Conservation (phyloP, 2,888 invertebrate species). For the Mythimna ferrago region DNA sequence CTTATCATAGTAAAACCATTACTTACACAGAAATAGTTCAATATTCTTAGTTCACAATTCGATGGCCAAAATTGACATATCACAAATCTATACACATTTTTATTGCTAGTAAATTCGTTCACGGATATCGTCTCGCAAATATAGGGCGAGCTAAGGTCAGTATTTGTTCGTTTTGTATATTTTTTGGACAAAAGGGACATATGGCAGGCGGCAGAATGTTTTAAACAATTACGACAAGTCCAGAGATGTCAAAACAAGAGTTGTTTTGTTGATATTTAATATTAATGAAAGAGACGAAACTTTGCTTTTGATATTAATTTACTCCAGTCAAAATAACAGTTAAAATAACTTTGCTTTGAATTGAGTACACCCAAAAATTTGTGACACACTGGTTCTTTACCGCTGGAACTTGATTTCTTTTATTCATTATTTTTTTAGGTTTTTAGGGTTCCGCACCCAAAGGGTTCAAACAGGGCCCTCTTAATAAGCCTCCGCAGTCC, state of each 20-base stretch:
- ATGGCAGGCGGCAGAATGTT: constrained; percentile 74
- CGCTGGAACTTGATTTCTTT: too few relatives aligned
- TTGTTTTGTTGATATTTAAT: constrained; percentile 22
- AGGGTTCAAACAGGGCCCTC: too few relatives aligned
- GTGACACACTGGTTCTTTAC: too few relatives aligned
- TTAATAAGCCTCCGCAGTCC: too few relatives aligned
- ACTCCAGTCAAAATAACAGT: not conserved
- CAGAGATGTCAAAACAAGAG: constrained; percentile 17
- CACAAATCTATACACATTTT: not conserved
- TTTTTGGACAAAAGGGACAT: constrained; percentile 70
- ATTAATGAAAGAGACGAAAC: constrained; percentile 7
- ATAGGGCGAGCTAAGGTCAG: constrained; percentile 45
- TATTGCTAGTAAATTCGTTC: constrained; percentile 1
- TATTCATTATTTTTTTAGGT: too few relatives aligned
- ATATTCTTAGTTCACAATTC: not conserved
- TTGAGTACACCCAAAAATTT: too few relatives aligned
- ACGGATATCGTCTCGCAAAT: constrained; percentile 19
- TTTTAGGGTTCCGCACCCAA: too few relatives aligned
- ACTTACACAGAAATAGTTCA: not conserved
- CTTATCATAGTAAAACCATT: not conserved
- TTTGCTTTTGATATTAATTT: not conserved
- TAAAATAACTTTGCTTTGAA: not conserved
- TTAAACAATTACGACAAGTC: constrained; percentile 72
- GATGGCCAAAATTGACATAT: not conserved
- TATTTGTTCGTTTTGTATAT: constrained; percentile 67